These are phyloP conservation scores for Myathropa florea DNA, from an alignment of 2,888 invertebrate species.

Conservation along the genomic window DNA sequence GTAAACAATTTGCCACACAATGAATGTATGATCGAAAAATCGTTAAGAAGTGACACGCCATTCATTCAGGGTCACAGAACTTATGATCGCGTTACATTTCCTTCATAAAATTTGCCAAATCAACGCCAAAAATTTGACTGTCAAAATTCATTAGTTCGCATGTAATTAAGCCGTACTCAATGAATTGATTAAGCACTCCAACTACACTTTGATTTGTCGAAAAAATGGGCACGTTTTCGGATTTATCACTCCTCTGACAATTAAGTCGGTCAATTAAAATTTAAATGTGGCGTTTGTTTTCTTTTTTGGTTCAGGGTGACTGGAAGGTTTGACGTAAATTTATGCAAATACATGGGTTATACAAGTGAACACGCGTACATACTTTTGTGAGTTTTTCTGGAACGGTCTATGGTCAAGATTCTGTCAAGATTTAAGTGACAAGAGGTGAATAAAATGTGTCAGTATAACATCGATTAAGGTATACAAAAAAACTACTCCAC, in stretches of 20 bases:
- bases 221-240: conserved; percentile 31
- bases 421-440: not conserved
- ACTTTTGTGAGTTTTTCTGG: not conserved
- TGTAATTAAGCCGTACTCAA: not conserved
- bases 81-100: not conserved
- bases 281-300: conserved; percentile 5
- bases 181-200: not conserved
- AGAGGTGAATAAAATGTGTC: not conserved
- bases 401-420: no score
- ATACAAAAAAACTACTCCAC: not conserved
- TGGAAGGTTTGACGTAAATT: not conserved
- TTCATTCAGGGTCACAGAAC: no score
- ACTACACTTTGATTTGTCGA: not conserved
- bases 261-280: conserved; percentile 23
- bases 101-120: not conserved
- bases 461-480: not conserved
- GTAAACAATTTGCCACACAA: no score
- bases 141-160: not conserved
- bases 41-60: conserved; percentile 5
- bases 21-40: no score
- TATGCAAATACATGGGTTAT: conserved; percentile 5
- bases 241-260: conserved; percentile 18
- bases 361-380: not conserved
- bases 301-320: not conserved
- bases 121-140: not conserved